Base-by-base conservation (phyloP, 23 tunicate species). In the Oikopleura vanhoeffeni region DNA sequence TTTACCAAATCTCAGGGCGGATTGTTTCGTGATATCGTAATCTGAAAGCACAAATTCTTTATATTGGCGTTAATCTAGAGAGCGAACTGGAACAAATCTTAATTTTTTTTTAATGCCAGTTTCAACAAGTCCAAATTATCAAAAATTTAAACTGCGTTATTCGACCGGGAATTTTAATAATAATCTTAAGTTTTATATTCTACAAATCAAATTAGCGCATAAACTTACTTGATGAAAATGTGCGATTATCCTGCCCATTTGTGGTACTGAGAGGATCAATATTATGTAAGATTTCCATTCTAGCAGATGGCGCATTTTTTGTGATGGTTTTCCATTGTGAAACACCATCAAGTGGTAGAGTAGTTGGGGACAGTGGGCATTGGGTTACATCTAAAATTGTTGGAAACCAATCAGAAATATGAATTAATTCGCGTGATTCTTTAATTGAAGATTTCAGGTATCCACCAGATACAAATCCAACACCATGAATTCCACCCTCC, bases 341-440 rank as follows among this genome's bases (percentile, higher is more conserved):
- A 39, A 83, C 41, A n/a, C 97, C 97, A 85, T 91, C 97, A 1
- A 91, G 40, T 0, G 84, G n/a, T 41, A 85, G 97, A 1, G 97
- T 88, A 2, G 86, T 87, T 57, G 84, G 83, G 57, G 89, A 83
- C 40, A 40, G 64, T 0, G 88, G 88, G 83, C 97, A 91, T 28
- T 76, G 84, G 38, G 88, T 85, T 67, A 89, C 97, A 41, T 64
- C 38, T 42, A 91, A 0, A 33, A 91, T 40, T 1, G 97, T 91
- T 35, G 97, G 97, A 76, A 87, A 87, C 97, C 97, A 91, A 85
- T 91, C 97, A 0, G 97, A 91, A 32, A 88, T 87, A 76, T 91
- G 91, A 28, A 91, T 86, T 84, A 91, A 83, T 57, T 89, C 88
- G 32, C 85, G 84, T 67, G n/a, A n/a, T n/a, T n/a, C n/a, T n/a